Base-by-base conservation (phyloP, 1,140 invertebrate genomes). In the Ostrea edulis region DNA sequence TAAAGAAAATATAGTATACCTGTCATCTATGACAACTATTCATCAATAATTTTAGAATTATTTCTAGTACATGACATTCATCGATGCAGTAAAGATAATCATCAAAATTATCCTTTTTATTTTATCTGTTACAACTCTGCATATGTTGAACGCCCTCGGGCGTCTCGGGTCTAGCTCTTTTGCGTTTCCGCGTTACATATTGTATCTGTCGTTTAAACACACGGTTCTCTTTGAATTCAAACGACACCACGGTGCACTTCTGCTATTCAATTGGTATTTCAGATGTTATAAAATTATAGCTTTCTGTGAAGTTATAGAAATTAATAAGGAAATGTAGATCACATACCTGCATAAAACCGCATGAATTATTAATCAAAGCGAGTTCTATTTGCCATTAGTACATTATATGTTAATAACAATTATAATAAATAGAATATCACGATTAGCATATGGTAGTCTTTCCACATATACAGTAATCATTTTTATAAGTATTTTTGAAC, bases 291-390 rank as follows among this genome's bases (percentile, higher is more conserved):
- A 29, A 77, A 8, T 29, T 77, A 25, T 25, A 35, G 29, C 68
- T 77, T 77, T 77, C 4, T 25, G 68, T 25, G 25, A 77, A 29
- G 68, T 77, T 25, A 77, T 77, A 11, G 14, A 29, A 29, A 77
- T 77, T 77, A 77, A 77, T 77, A 77, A 77, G 68, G 68, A 77
- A 77, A 77, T 77, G 68, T 77, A 77, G 25, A 77, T 77, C 29
- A 77, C 25, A 77, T 77, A 29, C 29, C 22, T 77, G 25, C 12
- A 77, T 77, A 77, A 77, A 77, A 77, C 68, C 68, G 25, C 68
- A 77, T 77, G 25, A 35, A 77, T 14, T 77, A 77, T 77, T 77
- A 77, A 77, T 77, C 68, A 77, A 77, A 77, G 68, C 17, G 12
- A 77, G 0, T 5, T 29, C 4, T 11, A 77, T 5, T 77, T 77